Base-by-base conservation (phyloP, 2,797 vertebrate species). In the Lepilemur ruficaudatus region DNA sequence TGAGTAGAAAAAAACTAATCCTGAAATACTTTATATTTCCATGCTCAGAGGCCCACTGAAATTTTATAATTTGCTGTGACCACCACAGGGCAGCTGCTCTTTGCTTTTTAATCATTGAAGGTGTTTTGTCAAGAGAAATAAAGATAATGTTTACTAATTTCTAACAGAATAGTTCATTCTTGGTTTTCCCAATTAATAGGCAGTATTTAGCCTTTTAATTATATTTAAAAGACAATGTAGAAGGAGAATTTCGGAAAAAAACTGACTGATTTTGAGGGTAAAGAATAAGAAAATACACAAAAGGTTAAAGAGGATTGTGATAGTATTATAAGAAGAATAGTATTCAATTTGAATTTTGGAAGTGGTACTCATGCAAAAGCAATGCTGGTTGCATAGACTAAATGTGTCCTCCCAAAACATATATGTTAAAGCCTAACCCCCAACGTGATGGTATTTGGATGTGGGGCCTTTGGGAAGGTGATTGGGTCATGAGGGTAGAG, bases 121-220 rank as follows among this genome's bases (percentile, higher is more conserved):
- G 14, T 97, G 1, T 92, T 95, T 86, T 90, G 0, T 32, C 43
- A 67, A 85, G 35, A 89, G 8, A 83, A 83, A 83, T 67, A 93
- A 92, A 38, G 4, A 52, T 25, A 23, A 55, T 91, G 12, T 72
- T 96, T 82, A 85, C 17, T 46, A 52, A 80, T 72, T 59, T 41
- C 41, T 93, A 4, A 65, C 2, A 65, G 18, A 79, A 41, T 46
- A 65, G 20, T 72, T 32, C 13, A 17, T 80, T 83, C 38, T 52
- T n/a, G 32, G 30, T 43, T 84, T 88, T 82, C 28, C 28, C 28
- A 85, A 30, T 63, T 13, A 61, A 46, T 65, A 87, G 46, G 78
- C 8, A 92, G 2, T 30, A 67, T 61, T 43, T 2, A 14, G 38
- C n/a, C 7, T 48, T 1, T 4, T 48, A 55, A 13, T 30, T 89